phyloP scores from a whole-genome alignment of 2,888 invertebrate species.

The Lasius platythorax region DNA sequence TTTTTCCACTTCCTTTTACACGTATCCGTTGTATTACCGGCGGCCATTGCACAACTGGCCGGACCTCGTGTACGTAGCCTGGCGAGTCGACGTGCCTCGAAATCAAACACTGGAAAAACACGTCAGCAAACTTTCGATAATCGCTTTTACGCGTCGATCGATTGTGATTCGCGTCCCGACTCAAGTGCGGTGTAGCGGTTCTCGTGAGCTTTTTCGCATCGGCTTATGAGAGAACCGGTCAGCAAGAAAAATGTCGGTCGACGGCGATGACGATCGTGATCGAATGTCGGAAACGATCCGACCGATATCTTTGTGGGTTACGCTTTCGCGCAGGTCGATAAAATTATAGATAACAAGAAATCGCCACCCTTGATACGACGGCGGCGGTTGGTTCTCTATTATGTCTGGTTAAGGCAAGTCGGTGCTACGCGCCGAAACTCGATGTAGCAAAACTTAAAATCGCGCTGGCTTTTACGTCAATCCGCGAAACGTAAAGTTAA shows the following conservation, averaged over 20 bases:
- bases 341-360: slow-evolving; percentile 10
- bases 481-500: not conserved
- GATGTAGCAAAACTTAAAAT: not conserved
- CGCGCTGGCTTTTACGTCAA: not conserved
- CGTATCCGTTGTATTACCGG: slow-evolving; percentile 54
- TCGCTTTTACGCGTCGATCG: slow-evolving; percentile 53
- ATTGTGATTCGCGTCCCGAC: slow-evolving; percentile 41
- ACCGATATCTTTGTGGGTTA: slow-evolving; percentile 23
- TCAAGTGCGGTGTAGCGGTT: not conserved
- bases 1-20: slow-evolving; percentile 55
- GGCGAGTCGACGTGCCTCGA: slow-evolving; percentile 53
- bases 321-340: not conserved
- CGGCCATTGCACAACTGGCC: slow-evolving; percentile 45
- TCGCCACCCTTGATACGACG: not conserved
- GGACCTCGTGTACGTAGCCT: slow-evolving; percentile 15
- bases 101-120: slow-evolving; percentile 57
- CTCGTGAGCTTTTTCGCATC: slow-evolving; percentile 34
- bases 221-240: slow-evolving; percentile 24
- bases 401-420: not conserved
- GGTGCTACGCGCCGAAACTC: not conserved
- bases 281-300: slow-evolving; percentile 37
- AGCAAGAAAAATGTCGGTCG: slow-evolving; percentile 40
- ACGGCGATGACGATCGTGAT: not conserved
- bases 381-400: not conserved
- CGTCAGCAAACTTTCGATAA: slow-evolving; percentile 59